Base-by-base conservation (phyloP, 2,888 invertebrate genomes). In the Ariolimax columbianus region DNA sequence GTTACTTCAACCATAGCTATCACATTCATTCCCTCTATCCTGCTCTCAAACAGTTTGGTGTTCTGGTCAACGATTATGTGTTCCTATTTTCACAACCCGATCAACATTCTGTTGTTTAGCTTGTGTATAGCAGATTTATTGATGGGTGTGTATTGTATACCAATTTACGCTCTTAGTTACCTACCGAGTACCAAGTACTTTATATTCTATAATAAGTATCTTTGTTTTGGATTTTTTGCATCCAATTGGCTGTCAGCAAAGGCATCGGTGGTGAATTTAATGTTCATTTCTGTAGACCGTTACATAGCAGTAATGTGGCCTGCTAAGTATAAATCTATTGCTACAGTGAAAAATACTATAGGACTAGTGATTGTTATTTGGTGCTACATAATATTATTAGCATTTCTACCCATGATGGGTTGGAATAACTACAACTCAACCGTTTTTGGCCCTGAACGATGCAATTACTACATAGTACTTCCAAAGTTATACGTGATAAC, bases 111-210 rank as follows among this genome's bases (percentile, higher is more conserved):
- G 30, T 17, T 81, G 23, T 33, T 70, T 55, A 70, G 70, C 36
- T 38, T 81, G 19, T 33, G 47, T 7, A 47, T 43, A 26, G 30
- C 68, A 0, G 90, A 90, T 79, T 83, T 89, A 6, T 47, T 87
- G n/a, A 86, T 90, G 9, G 90, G 87, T 11, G 40, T 88, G 23
- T 14, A 87, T 7, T 82, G 88, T 0, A 82, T 89, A 9, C 90
- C 90, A 1, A 14, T 47, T 36, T 81, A 51, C 26, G 17, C 23
- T 9, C 26, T 81, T 9, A 33, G 26, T 43, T 51, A 81, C n/a
- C 26, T 33, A 33, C 33, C 38, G 7, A 23, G 33, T 14, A 72
- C 82, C 0, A 19, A n/a, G 0, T 36, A 70, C 26, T 17, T 73
- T 6, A 82, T 82, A 19, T 19, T 26, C 17, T 6, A 26, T 23